Evolutionary conservation across 2,797 vertebrate genomes (phyloP), one percentile per base, ranked within the genome.

Genomic region (Sebastes kiyomatsui): DNA sequence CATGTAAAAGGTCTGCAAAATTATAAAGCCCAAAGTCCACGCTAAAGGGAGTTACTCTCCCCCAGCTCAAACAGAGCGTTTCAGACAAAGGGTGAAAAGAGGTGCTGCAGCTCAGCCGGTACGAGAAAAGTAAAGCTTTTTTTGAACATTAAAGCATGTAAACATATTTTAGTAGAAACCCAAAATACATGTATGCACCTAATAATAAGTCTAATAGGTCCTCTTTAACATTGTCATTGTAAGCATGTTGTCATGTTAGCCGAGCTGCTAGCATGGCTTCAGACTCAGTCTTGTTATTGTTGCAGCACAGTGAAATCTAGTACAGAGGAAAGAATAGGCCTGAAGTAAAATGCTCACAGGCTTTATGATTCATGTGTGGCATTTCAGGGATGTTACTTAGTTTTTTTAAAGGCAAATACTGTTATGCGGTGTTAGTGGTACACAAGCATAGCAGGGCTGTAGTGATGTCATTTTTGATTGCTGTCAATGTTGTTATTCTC

Each of bases 331-430:
- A 75, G 22, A 68, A 72, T 22, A 69, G 25, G 70, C 78, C 67
- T 59, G 38, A 79, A 89, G 88, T 80, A 62, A 88, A 72, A 72
- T 80, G 55, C 65, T 80, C 64, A 71, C 59, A 22, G 28, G 65
- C 80, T 68, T 87, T 46, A 75, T 84, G 81, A 91, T 87, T 88
- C 85, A 91, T 88, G 59, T 84, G 67, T 80, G 77, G 55, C 82
- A 85, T 88, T 92, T 90, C 76, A 88, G 75, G 70, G 80, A 87
- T 80, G 74, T 70, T 61, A 11, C 54, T 74, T 49, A 23, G 14
- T 56, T 70, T 56, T 55, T 67, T 71, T 76, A 58, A 38, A 54
- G 66, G 52, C 67, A 74, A 67, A 67, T 35, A 28, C 18, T 80
- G 71, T 76, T 77, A 73, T 61, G 59, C 55, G 35, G 42, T 35